Evolutionary conservation across 1,140 invertebrate genomes (phyloP), one percentile per base, ranked within the genome.

Genomic region (Lordiphosa clarofinis): DNA sequence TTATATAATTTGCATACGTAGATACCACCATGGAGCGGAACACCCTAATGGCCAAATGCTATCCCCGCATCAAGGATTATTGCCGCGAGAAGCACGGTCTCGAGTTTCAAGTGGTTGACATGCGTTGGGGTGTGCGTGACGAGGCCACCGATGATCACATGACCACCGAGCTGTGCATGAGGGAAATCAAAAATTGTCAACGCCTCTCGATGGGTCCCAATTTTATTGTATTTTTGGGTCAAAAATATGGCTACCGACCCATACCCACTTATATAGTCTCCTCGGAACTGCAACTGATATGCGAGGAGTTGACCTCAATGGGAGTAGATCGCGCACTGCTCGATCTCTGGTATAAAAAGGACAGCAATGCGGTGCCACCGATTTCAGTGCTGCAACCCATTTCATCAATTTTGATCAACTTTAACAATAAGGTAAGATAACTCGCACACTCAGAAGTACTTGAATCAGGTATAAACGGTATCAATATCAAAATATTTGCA

Each of bases 51-150:
- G 97, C 98, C 33, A 97, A 99, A 89, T 98, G 98, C 56, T 99
- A 99, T 90, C 98, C 98, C 0, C 94, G 95, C 87, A 92, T 99
- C 39, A 99, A 99, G 87, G 97, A 99, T 86, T 99, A 97, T 89
- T 99, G 98, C 86, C 90, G 98, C 59, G 97, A 99, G 89, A 98
- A 97, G 86, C 97, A 99, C 75, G 98, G 98, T 0, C 90, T 99
- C n/a, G 98, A 99, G 88, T 99, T 99, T 92, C 98, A 99, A 93
- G 97, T 99, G 1, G 97, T 99, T 13, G 98, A 99, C 90, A 99
- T 99, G 98, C 91, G 98, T 89, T 99, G 98, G 98, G 98, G 98
- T 13, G 88, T 97, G 2, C 91, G 96, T 79, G 98, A 99, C 82
- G 97, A 99, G 90, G 97, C 97, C 0, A 99, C 97, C 0, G 97